These are phyloP conservation scores for Eurypyga helias DNA, from an alignment of 2,113 vertebrate species.

Conservation along the genomic window DNA sequence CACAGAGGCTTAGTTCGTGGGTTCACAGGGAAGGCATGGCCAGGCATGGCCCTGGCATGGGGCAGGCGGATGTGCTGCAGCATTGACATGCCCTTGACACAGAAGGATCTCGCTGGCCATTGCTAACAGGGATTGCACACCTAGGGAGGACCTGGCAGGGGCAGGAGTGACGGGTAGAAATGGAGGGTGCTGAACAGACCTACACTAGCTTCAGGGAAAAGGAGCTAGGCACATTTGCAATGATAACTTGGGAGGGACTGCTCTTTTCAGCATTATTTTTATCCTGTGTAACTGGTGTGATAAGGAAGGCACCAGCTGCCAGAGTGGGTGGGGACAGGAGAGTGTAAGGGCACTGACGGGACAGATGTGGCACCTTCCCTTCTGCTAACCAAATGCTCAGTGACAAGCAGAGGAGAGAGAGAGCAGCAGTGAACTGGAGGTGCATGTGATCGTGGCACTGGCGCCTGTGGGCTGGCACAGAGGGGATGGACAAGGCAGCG, in stretches of 20 bases:
- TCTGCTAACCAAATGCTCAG: neutral
- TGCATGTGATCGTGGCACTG: rapidly evolving
- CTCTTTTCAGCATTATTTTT: neutral
- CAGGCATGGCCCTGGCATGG: neutral
- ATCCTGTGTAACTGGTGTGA: neutral
- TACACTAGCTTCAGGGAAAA: neutral
- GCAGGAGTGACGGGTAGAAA: neutral
- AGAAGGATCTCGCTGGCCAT: neutral
- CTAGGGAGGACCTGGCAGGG: rapidly evolving
- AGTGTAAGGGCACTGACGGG: neutral
- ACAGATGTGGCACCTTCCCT: neutral
- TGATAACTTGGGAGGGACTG: neutral
- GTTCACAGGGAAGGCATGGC: neutral
- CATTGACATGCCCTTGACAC: neutral
- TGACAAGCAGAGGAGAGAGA: neutral
- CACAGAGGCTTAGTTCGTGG: neutral
- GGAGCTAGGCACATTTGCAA: neutral
- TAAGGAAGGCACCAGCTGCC: neutral
- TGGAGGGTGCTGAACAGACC: neutral
- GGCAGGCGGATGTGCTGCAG: neutral
- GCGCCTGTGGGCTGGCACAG: rapidly evolving
- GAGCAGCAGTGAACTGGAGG: neutral
- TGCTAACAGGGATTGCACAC: neutral
- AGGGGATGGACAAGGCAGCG: neutral
- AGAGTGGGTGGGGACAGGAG: no score